A percentile compares a stretch with the other conserved stretches of the same genome.
Evolutionary conservation across 1,140 invertebrate species (phyloP).

Genomic region (Paralvinella palmiformis): DNA sequence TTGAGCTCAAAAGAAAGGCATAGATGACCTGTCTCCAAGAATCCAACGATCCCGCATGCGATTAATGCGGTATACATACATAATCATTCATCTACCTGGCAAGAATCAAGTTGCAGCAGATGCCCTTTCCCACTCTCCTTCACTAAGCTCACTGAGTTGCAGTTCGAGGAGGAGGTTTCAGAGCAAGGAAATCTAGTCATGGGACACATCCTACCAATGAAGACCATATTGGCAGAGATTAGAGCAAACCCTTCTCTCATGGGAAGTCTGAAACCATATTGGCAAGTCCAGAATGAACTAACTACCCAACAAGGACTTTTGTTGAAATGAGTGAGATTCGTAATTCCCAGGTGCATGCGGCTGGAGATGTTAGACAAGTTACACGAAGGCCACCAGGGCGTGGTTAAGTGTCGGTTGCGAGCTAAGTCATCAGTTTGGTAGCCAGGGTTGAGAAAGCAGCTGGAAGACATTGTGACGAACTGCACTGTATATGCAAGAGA

Average conservation of each 20-base stretch:
- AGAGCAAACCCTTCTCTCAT: background rate
- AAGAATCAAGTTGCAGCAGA: background rate
- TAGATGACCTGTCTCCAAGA: background rate
- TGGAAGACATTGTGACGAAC: background rate
- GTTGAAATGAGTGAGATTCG: background rate
- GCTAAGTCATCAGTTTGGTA: constrained; percentile 22
- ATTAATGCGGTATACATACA: constrained; percentile 2
- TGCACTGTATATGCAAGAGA: constrained; percentile 16
- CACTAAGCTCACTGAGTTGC: background rate
- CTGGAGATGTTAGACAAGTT: constrained; percentile 11
- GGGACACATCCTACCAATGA: background rate
- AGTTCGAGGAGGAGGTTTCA: background rate
- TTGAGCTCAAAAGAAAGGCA: background rate
- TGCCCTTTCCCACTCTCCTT: background rate
- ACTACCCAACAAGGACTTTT: constrained; percentile 11
- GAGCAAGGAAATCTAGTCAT: background rate
- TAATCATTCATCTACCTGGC: background rate
- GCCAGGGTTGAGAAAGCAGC: constrained; percentile 18
- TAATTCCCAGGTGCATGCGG: constrained; percentile 5
- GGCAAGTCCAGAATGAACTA: constrained; percentile 3
- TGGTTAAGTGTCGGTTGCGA: constrained; percentile 17
- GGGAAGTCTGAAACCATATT: constrained; percentile 5
- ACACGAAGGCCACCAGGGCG: constrained; percentile 21
- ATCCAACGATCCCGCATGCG: constrained; percentile 1
- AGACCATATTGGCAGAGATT: background rate